Base-by-base conservation (phyloP, 2,797 vertebrate genomes). In the Helostoma temminkii region DNA sequence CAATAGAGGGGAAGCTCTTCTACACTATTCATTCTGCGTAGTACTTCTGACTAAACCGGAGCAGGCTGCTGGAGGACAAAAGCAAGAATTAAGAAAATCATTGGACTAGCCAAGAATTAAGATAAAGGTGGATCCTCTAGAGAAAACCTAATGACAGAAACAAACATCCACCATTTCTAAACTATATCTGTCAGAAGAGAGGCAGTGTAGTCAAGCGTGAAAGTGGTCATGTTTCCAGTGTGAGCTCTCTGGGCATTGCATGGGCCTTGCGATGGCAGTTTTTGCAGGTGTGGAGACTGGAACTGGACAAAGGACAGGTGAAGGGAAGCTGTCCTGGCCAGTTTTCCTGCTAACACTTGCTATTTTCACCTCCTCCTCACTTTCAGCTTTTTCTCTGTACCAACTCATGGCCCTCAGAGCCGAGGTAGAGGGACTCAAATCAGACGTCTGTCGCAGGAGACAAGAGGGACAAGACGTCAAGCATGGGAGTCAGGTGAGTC, bases 331-430 rank as follows among this genome's bases (percentile, higher is more conserved):
- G 43, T 91, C 93, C 46, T 93, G 92, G 91, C 87, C 83, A 0
- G 70, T 93, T 50, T 71, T 91, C 55, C 78, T 94, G 66, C 89
- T 94, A 85, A 93, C 91, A 8, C 76, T 97, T 26, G 93, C 93
- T 32, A 92, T 93, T 10, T 81, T 98, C 87, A 90, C 95, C 87
- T 94, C 95, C 47, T 94, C 95, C 81, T 95, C 93, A 48, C 90
- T 97, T 59, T 95, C 95, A 54, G 94, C 91, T 70, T 66, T 95
- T 74, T 95, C 95, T 42, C 81, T 98, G 62, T 95, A 95, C 88
- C 93, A 95, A 22, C 91, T 96, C 78, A 74, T 94, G 83, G 88
- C 83, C 26, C 91, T 99, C 78, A 94, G 95, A 89, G 93, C 94
- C 1, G 96, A 98, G 85, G 93, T 98, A 60, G 93, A 93, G 67